A percentile compares a stretch with the other conserved stretches of the same genome.
Evolutionary conservation across 2,113 vertebrate genomes (phyloP).

Genomic region (Seriola aureovittata): DNA sequence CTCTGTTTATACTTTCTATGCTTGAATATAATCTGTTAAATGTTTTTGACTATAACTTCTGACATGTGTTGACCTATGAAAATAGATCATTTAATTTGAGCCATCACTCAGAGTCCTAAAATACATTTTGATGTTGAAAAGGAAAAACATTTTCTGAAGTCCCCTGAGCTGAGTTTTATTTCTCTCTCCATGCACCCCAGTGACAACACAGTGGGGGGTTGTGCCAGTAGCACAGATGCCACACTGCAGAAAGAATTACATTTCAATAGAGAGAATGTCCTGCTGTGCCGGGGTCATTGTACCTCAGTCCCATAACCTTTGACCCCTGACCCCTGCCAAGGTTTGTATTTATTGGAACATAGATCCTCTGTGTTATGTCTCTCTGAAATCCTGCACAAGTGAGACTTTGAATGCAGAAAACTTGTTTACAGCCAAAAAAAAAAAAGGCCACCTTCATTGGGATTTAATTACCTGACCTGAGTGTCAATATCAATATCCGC

Average conservation of each 20-base stretch:
- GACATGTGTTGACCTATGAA: background rate
- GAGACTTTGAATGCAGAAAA: conserved; percentile 35
- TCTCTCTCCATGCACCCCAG: conserved; percentile 23
- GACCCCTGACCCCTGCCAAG: conserved; percentile 65
- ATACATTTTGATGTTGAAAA: conserved; percentile 16
- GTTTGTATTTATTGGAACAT: conserved; percentile 72
- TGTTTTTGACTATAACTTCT: background rate
- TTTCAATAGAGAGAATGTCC: conserved; percentile 78
- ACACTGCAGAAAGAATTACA: conserved; percentile 75
- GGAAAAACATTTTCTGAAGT: conserved; percentile 26
- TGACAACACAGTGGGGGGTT: conserved; percentile 52
- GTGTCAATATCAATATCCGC: conserved; percentile 68
- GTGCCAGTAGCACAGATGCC: conserved; percentile 52
- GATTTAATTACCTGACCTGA: conserved; percentile 64
- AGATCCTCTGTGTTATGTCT: conserved; percentile 52
- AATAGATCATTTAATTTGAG: background rate
- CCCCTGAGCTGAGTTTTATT: conserved; percentile 34
- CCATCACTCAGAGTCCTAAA: background rate
- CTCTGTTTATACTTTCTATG: background rate
- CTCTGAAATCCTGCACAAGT: conserved; percentile 36
- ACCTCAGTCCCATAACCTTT: conserved; percentile 79
- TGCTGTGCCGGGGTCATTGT: conserved; percentile 77
- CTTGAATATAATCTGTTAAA: background rate
- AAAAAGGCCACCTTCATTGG: conserved; percentile 7
- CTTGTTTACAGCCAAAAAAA: conserved; percentile 16